phyloP scores from a whole-genome alignment of 2,797 vertebrate genomes.

The Apodemus agrarius region DNA sequence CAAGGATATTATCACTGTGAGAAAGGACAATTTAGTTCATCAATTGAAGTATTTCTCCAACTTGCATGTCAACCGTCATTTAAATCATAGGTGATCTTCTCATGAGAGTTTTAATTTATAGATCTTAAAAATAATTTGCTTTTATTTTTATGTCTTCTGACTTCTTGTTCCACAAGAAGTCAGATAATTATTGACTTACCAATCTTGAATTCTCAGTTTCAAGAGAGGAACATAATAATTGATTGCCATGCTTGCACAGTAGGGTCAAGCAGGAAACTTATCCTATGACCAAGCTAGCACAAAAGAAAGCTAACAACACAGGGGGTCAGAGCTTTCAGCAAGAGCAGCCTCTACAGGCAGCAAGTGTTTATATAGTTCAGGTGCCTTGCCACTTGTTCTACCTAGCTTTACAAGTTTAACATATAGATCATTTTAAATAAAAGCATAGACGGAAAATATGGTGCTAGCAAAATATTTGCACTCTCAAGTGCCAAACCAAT shows the following conservation, averaged over 20 bases:
- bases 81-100: no score
- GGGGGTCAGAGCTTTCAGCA: neutral
- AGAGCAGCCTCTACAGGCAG: fast-evolving
- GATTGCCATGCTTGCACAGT: neutral
- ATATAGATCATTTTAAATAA: neutral
- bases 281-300: neutral
- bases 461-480: neutral
- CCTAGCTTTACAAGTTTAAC: neutral
- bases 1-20: no score
- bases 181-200: neutral
- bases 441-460: neutral
- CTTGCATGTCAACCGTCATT: neutral
- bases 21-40: neutral
- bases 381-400: neutral
- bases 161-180: neutral
- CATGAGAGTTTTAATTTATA: neutral
- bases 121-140: neutral
- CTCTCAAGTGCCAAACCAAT: neutral
- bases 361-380: neutral
- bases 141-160: neutral
- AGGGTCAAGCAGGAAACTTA: neutral
- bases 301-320: neutral
- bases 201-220: neutral
- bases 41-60: no score
- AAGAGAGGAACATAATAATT: neutral